phyloP scores from a whole-genome alignment of 2,797 vertebrate species.

The Melopsittacus undulatus region DNA sequence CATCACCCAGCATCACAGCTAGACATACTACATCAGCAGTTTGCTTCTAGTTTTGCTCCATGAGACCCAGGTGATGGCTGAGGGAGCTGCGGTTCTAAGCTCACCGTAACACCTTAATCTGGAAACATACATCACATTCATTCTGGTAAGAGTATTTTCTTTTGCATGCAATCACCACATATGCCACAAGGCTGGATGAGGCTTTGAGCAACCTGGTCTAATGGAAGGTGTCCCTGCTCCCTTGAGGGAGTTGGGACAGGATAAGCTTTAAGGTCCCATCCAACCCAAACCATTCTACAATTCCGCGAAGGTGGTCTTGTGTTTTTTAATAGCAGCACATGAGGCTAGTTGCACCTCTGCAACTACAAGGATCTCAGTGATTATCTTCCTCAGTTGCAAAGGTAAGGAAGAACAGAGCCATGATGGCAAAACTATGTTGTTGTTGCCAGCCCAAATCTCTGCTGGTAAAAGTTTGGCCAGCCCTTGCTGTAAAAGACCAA shows the following conservation, averaged over 20 bases:
- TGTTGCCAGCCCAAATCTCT: neutral
- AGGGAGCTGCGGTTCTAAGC: neutral
- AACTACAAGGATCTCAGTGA: neutral
- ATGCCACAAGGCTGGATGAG: neutral
- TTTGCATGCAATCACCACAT: neutral
- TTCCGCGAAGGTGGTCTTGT: neutral
- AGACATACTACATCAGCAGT: neutral
- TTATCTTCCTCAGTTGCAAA: neutral
- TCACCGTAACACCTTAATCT: neutral
- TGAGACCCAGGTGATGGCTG: neutral
- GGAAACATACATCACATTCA: neutral
- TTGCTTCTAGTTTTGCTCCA: neutral
- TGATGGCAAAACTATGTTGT: neutral
- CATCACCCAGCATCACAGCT: neutral
- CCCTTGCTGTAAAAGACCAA: neutral
- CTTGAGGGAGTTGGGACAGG: neutral
- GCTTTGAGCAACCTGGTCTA: neutral
- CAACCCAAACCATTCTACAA: neutral
- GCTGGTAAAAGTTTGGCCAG: neutral
- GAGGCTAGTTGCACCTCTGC: neutral
- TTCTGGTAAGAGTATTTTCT: neutral
- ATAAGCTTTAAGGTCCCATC: neutral
- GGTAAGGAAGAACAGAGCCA: neutral
- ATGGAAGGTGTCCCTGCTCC: neutral
- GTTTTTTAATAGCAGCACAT: neutral